Conservation (phyloP, 2,888 invertebrate genomes). For the Conops quadrifasciatus region DNA sequence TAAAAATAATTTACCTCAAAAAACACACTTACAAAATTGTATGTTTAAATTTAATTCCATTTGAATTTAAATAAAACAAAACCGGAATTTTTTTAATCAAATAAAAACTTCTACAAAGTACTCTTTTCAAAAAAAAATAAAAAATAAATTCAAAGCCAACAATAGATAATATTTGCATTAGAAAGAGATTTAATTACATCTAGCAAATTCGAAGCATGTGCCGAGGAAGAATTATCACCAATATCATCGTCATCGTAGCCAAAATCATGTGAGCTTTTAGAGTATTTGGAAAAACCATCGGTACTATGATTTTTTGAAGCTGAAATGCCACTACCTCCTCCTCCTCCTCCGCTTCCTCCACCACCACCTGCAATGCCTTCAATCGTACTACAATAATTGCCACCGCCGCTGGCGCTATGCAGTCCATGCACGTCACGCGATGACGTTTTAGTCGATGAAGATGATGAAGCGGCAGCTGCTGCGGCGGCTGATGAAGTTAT, state of each 20-base stretch:
- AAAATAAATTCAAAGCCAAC: conserved; percentile 13
- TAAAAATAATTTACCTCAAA: neutral
- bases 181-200: conserved; percentile 52
- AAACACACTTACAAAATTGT: neutral
- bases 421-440: conserved; percentile 44
- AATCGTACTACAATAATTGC: conserved; percentile 35
- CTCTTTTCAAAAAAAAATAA: neutral
- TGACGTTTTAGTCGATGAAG: conserved; percentile 39
- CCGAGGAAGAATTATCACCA: conserved; percentile 51
- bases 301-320: conserved; percentile 44
- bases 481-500: conserved; percentile 36
- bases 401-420: conserved; percentile 29
- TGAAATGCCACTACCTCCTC: conserved; percentile 45
- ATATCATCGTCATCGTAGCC: conserved; percentile 48
- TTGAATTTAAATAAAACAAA: neutral
- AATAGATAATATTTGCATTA: conserved; percentile 13
- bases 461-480: conserved; percentile 33
- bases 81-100: conserved; percentile 7
- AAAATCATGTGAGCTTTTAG: conserved; percentile 54
- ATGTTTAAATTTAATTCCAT: neutral
- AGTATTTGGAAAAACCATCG: conserved; percentile 51
- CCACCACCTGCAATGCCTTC: conserved; percentile 19
- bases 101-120: neutral
- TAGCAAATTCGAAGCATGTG: conserved; percentile 54
- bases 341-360: conserved; percentile 32